Base-by-base conservation (phyloP, 2,888 invertebrate species). In the Diaperis boleti region DNA sequence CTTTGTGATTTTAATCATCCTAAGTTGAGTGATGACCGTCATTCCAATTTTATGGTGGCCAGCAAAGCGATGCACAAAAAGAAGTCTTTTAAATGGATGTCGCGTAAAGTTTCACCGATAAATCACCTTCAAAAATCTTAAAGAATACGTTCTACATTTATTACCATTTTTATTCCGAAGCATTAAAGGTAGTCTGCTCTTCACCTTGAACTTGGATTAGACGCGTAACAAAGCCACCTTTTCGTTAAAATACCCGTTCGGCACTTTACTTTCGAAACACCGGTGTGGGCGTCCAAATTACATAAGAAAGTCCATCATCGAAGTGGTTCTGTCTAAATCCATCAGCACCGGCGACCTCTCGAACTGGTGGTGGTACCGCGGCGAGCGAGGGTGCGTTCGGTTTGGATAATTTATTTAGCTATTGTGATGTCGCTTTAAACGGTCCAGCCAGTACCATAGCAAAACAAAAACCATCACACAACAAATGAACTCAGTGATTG, bases 1-100 rank as follows among this genome's bases (percentile, higher is more conserved):
- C 41, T 54, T 54, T 54, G 54, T 54, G 54, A 54, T 54, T 54
- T 54, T 42, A 54, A 54, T 54, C 54, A 42, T 42, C 54, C 31
- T 13, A 15, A 41, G 54, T 22, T 54, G 54, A 54, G 42, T 54
- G 54, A 54, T 54, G 54, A 54, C 41, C 41, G 41, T 42, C 54
- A 41, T 54, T 54, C 18, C 29, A 29, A 42, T 41, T 54, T 54
- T 54, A 54, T 54, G 54, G 41, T 18, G 31, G 8, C 54, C 52
- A 20, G 37, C 35, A 35, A 49, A 49, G 13, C 49, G 31, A 20
- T 29, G 33, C 17, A 50, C 52, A 37, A 39, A 39, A 50, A 33
- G 35, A 18, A 22, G 41, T 31, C 15, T 20, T 31, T 54, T 52
- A 45, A 45, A 45, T 29, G 45, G 29, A 45, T 15, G 33, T 50